Evolutionary conservation across 1,140 invertebrate species (phyloP).

Genomic region (Pemphigus obesinymphae): DNA sequence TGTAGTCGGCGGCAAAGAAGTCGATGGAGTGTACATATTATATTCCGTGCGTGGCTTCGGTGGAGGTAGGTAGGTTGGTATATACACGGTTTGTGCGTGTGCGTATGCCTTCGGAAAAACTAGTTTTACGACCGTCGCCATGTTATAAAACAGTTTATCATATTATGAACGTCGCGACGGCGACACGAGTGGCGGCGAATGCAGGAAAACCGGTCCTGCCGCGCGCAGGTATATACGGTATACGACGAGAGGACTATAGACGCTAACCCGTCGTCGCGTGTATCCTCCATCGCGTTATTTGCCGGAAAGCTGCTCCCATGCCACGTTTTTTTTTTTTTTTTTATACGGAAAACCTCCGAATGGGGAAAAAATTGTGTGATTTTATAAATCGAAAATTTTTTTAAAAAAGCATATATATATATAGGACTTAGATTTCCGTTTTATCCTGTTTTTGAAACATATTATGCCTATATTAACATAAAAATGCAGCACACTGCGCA

Average conservation of each 20-base stretch:
- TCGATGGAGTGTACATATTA: background rate
- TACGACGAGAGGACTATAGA: background rate
- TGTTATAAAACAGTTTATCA: constrained; percentile 35
- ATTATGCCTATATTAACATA: too few species aligned
- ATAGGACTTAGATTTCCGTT: too few species aligned
- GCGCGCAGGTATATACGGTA: background rate
- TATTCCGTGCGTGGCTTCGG: too few species aligned
- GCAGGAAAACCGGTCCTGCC: constrained; percentile 23
- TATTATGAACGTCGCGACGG: background rate
- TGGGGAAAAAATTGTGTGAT: too few species aligned
- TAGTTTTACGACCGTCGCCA: constrained; percentile 25
- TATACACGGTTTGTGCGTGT: background rate
- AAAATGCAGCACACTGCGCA: too few species aligned
- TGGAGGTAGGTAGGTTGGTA: background rate
- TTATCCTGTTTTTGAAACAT: too few species aligned
- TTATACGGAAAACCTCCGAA: too few species aligned
- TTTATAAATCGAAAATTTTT: too few species aligned
- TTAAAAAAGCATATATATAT: too few species aligned
- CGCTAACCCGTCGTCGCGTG: background rate
- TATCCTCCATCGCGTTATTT: too few species aligned
- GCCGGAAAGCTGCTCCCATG: too few species aligned
- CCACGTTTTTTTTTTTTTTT: too few species aligned
- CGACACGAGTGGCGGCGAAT: background rate
- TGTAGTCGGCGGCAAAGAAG: background rate
- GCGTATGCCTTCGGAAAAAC: constrained; percentile 23